Base-by-base conservation (phyloP, 2,888 invertebrate genomes). In the Abscondita cerata region DNA sequence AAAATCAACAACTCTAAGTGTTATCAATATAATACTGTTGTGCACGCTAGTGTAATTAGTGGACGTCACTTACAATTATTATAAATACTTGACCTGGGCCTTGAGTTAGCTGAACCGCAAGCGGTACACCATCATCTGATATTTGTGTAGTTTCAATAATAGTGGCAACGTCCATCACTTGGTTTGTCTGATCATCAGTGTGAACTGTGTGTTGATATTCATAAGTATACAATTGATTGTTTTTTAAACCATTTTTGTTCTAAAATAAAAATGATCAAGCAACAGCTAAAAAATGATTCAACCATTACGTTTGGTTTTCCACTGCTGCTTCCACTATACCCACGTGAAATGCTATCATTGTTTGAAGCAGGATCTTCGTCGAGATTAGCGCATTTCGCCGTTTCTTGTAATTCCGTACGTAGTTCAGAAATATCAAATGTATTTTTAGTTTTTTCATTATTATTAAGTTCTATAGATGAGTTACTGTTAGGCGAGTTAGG, bases 21-120 rank as follows among this genome's bases (percentile, higher is more conserved):
- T 47, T 8, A 8, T 9, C 1, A 20, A 13, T 11, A 47, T 11
- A 36, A 11, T 36, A 55, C n/a, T n/a, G n/a, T 50, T 34, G 40
- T 41, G 25, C 4, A 62, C 62, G 65, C 65, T 50, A 52, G 19
- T 58, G 61, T 47, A 62, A 54, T 62, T 57, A 54, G 75, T 75
- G 74, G 72, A 74, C 70, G 71, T 68, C 74, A 81, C 81, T 81
- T 81, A 81, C 81, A 75, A 80, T 81, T 72, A 81, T 80, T 73
- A 81, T 78, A 81, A 76, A 81, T 81, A 81, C 81, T 81, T 80
- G 81, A 81, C 81, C 81, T 81, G 79, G 75, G 70, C 75, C 64
- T 63, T 75, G 70, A 60, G 70, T 71, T 61, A 74, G 70, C 41
- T 75, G 76, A 54, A 72, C 68, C 18, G 70, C 69, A 48, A 72